phyloP scores from a whole-genome alignment of 2,888 invertebrate genomes.

The Oasisia sp. region DNA sequence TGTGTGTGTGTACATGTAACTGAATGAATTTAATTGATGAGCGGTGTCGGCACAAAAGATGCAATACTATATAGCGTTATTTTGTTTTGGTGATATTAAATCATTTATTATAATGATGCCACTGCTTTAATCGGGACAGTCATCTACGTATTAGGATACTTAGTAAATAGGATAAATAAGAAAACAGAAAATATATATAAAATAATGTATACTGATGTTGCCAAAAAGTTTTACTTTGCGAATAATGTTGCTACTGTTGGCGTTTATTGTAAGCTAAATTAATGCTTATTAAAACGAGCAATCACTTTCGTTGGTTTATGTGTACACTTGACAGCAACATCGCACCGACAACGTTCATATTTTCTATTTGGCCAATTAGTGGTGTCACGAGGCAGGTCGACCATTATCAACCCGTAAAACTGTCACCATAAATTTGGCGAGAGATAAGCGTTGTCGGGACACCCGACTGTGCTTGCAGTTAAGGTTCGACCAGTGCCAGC shows the following conservation, averaged over 20 bases:
- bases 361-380: slow-evolving; percentile 13
- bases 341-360: slow-evolving; percentile 3
- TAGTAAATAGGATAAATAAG: no score
- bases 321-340: neutral
- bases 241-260: neutral
- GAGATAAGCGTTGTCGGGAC: slow-evolving; percentile 1
- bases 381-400: neutral
- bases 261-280: neutral
- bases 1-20: no score
- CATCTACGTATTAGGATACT: no score
- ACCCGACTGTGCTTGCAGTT: neutral
- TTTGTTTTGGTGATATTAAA: no score
- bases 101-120: no score
- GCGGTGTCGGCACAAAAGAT: no score
- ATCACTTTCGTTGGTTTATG: neutral
- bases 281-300: neutral
- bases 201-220: neutral
- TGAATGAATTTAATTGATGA: no score
- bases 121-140: no score
- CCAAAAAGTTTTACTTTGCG: neutral
- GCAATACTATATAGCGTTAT: no score
- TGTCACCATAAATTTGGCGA: slow-evolving; percentile 2
- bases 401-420: slow-evolving; percentile 17
- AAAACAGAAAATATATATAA: neutral
- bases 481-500: neutral